Percentiles rank a stretch among this genome's conserved stretches.
Conservation (phyloP, 2,888 invertebrate genomes). For the Dicycla oo region DNA sequence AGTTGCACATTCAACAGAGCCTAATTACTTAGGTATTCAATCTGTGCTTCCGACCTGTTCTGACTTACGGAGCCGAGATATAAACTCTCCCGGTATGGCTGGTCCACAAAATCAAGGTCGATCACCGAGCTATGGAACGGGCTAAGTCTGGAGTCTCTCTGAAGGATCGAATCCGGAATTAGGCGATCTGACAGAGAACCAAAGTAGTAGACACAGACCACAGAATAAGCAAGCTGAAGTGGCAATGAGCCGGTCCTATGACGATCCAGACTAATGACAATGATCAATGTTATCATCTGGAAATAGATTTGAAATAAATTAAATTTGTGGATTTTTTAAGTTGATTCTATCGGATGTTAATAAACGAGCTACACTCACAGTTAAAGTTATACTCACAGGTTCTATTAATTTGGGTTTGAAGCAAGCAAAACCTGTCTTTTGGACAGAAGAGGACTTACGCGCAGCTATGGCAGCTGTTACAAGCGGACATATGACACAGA, state of each 20-base stretch:
- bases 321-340: not conserved
- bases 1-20: not conserved
- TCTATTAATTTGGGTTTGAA: not conserved
- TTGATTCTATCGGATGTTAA: not conserved
- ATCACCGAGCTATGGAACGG: not conserved
- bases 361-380: not conserved
- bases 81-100: not conserved
- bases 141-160: not conserved
- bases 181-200: not conserved
- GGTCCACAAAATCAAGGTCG: not conserved
- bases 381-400: slow-evolving; percentile 23
- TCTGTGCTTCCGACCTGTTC: not conserved
- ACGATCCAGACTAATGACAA: not conserved
- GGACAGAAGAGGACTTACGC: slow-evolving; percentile 22
- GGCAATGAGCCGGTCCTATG: not conserved
- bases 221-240: not conserved
- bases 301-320: not conserved
- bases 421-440: not conserved
- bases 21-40: not conserved
- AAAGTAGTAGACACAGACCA: not conserved
- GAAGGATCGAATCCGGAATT: too few relatives aligned
- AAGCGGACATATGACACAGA: not conserved
- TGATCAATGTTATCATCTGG: not conserved
- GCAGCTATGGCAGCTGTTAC: slow-evolving; percentile 23
- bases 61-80: not conserved